These are phyloP conservation scores for Manis crassicaudata DNA, from an alignment of 2,797 vertebrate genomes.

Conservation along the genomic window DNA sequence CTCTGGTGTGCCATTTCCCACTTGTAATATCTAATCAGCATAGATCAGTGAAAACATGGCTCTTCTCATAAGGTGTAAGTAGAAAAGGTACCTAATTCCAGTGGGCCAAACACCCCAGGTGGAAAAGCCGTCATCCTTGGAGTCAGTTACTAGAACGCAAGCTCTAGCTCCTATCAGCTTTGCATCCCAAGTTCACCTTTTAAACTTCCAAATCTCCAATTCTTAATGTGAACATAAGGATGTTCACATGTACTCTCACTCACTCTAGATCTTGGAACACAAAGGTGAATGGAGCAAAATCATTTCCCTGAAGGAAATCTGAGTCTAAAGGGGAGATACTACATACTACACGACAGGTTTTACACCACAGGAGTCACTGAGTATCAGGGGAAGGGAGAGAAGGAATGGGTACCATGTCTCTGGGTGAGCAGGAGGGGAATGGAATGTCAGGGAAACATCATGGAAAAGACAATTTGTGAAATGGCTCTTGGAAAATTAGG, in stretches of 20 bases:
- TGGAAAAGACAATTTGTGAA: background rate
- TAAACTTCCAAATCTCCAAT: background rate
- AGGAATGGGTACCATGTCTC: background rate
- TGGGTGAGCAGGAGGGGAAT: background rate
- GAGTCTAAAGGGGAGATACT: background rate
- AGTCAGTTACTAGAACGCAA: background rate
- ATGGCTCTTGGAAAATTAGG: background rate
- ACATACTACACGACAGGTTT: background rate
- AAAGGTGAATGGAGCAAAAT: background rate
- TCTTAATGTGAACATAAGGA: background rate
- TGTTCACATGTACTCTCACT: background rate
- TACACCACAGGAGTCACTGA: background rate
- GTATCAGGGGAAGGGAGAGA: background rate
- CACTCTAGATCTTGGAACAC: background rate
- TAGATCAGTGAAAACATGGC: background rate
- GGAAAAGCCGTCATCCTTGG: background rate
- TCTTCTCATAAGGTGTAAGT: background rate
- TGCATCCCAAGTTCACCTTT: background rate
- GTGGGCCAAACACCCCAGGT: background rate
- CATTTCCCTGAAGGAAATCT: background rate
- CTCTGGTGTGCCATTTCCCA: background rate
- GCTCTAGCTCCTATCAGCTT: background rate
- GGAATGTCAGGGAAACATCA: background rate
- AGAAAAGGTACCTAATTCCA: background rate
- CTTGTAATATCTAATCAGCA: background rate